Conservation (phyloP, 2,113 vertebrate genomes). For the Sciurus niger region DNA sequence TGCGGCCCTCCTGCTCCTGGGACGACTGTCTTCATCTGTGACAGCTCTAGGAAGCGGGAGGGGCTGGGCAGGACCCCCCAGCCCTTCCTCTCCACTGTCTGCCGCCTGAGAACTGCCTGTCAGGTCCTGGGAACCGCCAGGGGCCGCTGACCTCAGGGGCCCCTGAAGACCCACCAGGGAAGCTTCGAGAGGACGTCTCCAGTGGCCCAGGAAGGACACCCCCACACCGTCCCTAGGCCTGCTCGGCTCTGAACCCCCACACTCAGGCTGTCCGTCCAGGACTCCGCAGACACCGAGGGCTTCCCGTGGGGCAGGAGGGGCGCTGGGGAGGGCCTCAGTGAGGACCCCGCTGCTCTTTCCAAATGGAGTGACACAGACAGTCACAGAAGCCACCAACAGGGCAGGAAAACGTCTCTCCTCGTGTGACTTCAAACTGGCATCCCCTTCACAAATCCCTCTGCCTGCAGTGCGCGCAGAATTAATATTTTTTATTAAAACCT, state of each 20-base stretch:
- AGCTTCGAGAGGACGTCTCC: not conserved
- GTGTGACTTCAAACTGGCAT: not conserved
- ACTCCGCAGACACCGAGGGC: too few relatives aligned
- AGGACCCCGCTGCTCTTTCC: not conserved
- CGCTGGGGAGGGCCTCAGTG: not conserved
- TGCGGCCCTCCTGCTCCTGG: not conserved
- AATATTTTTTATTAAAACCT: constrained; percentile 78
- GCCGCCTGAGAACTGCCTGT: not conserved
- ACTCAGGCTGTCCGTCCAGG: not conserved
- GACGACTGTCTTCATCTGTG: not conserved
- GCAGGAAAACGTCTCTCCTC: not conserved
- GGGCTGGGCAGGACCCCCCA: not conserved
- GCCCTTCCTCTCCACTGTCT: not conserved
- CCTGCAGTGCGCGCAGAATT: constrained; percentile 65
- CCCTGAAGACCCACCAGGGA: not conserved
- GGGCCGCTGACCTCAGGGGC: not conserved
- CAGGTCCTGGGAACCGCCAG: too few relatives aligned
- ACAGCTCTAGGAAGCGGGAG: not conserved
- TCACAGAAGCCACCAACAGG: not conserved
- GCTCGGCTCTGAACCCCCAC: fast-evolving
- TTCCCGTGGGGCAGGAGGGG: too few relatives aligned
- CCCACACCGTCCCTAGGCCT: not conserved
- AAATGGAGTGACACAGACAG: too few relatives aligned
- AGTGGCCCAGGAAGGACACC: not conserved
- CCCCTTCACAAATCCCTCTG: not conserved